A percentile compares a stretch with the other conserved stretches of the same genome.
phyloP scores from a whole-genome alignment of 2,797 vertebrate genomes.

The Manis javanica region DNA sequence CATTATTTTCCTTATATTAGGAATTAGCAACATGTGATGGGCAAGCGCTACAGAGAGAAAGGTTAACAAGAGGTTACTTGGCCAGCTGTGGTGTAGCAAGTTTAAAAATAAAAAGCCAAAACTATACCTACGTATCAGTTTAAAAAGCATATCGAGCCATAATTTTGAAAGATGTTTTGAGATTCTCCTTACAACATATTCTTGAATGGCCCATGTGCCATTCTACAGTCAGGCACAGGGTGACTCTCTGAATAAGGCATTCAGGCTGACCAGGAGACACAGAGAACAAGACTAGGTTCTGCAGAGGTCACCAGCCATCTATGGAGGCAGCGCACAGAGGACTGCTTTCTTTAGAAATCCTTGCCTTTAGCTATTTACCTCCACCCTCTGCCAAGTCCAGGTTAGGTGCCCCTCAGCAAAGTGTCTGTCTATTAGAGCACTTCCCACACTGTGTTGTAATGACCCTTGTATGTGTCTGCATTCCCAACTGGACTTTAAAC shows the following conservation, averaged over 20 bases:
- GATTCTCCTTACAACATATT: not conserved
- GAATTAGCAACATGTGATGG: conserved; percentile 13
- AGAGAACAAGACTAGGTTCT: not conserved
- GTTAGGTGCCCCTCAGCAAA: not conserved
- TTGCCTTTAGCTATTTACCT: not conserved
- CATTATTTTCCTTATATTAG: not conserved
- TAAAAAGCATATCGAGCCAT: not conserved
- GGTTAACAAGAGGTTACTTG: not conserved
- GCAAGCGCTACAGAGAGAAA: not conserved
- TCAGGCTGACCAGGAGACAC: not conserved
- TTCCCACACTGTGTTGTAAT: not conserved
- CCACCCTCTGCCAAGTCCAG: not conserved
- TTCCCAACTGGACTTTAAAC: not conserved
- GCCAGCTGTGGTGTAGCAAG: not conserved
- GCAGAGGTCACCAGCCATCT: not conserved
- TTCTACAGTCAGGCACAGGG: not conserved
- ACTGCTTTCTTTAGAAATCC: not conserved
- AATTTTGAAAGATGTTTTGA: not conserved
- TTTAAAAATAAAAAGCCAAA: not conserved
- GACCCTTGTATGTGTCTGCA: not conserved
- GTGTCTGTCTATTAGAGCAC: not conserved
- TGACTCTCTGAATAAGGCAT: not conserved
- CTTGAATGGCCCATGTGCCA: not conserved
- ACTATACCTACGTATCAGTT: not conserved
- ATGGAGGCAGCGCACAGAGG: not conserved